Conservation (phyloP, 2,888 invertebrate genomes). For the Thereva unica region DNA sequence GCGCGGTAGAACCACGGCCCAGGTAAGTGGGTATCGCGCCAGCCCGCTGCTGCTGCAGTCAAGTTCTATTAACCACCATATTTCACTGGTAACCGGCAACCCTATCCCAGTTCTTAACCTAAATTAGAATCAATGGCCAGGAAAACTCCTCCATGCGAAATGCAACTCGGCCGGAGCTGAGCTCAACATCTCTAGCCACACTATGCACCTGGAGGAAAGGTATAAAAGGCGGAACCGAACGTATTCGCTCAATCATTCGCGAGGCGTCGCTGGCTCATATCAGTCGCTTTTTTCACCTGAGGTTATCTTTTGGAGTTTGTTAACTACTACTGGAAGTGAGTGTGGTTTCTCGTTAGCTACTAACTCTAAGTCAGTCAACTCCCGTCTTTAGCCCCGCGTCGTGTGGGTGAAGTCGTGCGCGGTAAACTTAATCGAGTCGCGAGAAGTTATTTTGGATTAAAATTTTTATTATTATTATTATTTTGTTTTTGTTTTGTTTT, state of each 20-base stretch:
- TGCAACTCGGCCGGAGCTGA: slow-evolving; percentile 9
- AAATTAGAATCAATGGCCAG: slow-evolving; percentile 20
- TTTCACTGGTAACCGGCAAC: slow-evolving; percentile 1
- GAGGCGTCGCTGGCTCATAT: slow-evolving; percentile 18
- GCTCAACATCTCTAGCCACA: background rate
- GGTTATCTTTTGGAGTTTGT: background rate
- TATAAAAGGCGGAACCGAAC: slow-evolving; percentile 39
- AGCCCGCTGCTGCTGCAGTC: background rate
- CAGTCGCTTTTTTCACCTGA: slow-evolving; percentile 3
- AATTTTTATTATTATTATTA: background rate
- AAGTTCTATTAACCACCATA: slow-evolving; percentile 9
- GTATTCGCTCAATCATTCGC: slow-evolving; percentile 39
- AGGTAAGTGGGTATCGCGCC: background rate
- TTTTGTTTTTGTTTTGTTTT: slow-evolving; percentile 15
- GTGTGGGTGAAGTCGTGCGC: slow-evolving; percentile 39
- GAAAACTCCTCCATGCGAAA: slow-evolving; percentile 19
- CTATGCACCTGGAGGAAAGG: slow-evolving; percentile 34
- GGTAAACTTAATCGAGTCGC: slow-evolving; percentile 26
- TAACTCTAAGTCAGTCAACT: slow-evolving; percentile 19
- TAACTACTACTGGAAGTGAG: background rate
- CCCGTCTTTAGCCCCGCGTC: slow-evolving; percentile 11
- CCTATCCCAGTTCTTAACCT: slow-evolving; percentile 8
- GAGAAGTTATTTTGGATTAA: slow-evolving; percentile 23
- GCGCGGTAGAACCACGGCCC: background rate
- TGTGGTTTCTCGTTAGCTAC: slow-evolving; percentile 15